Percentiles rank a stretch among this genome's conserved stretches.
Conservation (phyloP, 2,113 vertebrate genomes). For the Caranx melampygus region DNA sequence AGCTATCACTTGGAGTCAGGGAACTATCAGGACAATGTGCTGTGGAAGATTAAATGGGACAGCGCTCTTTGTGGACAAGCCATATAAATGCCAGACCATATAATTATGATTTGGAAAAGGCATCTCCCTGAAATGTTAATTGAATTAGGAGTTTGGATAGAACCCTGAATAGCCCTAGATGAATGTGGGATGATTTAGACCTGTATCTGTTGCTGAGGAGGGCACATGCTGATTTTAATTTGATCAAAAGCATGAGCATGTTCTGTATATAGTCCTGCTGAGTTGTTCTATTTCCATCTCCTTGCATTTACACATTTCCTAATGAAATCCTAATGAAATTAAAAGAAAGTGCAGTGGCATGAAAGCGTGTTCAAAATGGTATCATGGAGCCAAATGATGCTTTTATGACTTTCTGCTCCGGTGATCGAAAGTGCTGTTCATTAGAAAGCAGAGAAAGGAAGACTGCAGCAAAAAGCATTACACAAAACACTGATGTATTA, state of each 20-base stretch:
- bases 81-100: constrained; percentile 57
- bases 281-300: constrained; percentile 28
- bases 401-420: constrained; percentile 57
- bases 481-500: constrained; percentile 9
- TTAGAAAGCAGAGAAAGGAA: constrained; percentile 30
- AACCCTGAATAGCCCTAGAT: constrained; percentile 29
- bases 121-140: constrained; percentile 69
- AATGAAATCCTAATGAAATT: constrained; percentile 62
- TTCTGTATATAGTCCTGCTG: constrained; percentile 42
- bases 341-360: constrained; percentile 39
- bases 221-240: constrained; percentile 50
- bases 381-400: constrained; percentile 55
- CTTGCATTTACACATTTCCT: constrained; percentile 38
- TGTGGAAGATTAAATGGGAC: constrained; percentile 47
- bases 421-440: constrained; percentile 39
- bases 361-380: constrained; percentile 47
- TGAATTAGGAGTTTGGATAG: constrained; percentile 61
- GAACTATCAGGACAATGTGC: constrained; percentile 32
- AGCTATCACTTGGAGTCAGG: constrained; percentile 34
- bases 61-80: constrained; percentile 58
- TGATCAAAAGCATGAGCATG: constrained; percentile 38
- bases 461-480: constrained; percentile 16
- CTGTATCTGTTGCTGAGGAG: constrained; percentile 19
- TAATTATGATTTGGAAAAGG: constrained; percentile 59
- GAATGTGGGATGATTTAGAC: constrained; percentile 23